Base-by-base conservation (phyloP, 2,888 invertebrate species). In the Cacoxenus indagator region DNA sequence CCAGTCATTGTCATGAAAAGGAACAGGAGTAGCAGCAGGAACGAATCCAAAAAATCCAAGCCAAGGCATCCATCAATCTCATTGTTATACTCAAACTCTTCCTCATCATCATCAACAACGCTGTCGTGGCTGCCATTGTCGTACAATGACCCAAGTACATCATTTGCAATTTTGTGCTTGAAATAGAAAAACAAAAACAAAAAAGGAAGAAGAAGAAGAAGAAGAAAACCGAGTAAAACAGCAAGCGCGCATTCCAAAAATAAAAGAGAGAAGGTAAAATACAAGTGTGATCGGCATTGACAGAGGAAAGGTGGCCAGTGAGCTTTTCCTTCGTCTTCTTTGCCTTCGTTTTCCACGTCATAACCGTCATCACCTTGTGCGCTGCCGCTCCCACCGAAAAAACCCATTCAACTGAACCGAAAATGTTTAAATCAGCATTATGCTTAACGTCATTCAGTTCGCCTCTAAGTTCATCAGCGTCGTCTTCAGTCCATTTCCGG, bases 121-220 rank as follows among this genome's bases (percentile, higher is more conserved):
- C n/a, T n/a, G n/a, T n/a, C n/a, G 14, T 29, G n/a, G 17, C n/a
- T 6, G 9, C 4, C 29, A 27, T 29, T 22, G 64, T 17, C 54
- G 65, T 65, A 65, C 65, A 65, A 31, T 65, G 65, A 65, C 65
- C 65, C 54, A 51, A 54, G 27, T 29, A 46, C 51, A 65, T 65
- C 54, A 65, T 65, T 65, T 65, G 65, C 65, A 65, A 65, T 54
- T 65, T 65, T 54, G 37, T 65, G 51, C 51, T 54, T 65, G 19
- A 65, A 48, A 43, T 26, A 64, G 31, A 51, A 17, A 64, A 14
- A 11, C 2, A 27, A n/a, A 57, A 31, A 57, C n/a, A 57, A 29
- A 59, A 59, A 57, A 55, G 11, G 4, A 29, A 57, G 29, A 57
- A 57, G 6, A 57, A 57, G 29, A 46, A 46, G 4, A 14, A 46